Percentiles rank a stretch among this genome's conserved stretches.
phyloP scores from a whole-genome alignment of 1,140 invertebrate genomes.

The Kradibia gibbosae region DNA sequence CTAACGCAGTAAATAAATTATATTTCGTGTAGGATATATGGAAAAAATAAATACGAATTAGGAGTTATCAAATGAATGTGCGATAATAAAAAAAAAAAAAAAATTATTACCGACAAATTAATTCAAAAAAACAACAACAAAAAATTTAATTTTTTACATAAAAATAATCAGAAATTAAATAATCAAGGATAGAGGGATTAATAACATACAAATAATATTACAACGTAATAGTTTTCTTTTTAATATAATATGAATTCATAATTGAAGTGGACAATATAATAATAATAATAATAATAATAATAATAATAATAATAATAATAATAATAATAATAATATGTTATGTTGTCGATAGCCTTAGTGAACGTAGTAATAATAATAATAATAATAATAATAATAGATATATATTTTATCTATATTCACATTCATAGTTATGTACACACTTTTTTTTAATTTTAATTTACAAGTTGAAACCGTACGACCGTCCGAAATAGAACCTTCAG shows the following conservation, averaged over 20 bases:
- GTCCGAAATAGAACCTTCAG: constrained; percentile 64
- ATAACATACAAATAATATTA: constrained; percentile 57
- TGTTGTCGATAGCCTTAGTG: constrained; percentile 51
- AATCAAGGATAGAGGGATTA: constrained; percentile 1
- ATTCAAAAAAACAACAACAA: too few relatives aligned
- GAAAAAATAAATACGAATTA: too few relatives aligned
- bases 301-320: constrained; percentile 25
- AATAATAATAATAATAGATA: constrained; percentile 68
- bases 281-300: constrained; percentile 60
- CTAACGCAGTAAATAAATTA: too few relatives aligned
- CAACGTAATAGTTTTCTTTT: constrained; percentile 71
- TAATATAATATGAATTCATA: constrained; percentile 72
- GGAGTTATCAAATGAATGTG: too few relatives aligned
- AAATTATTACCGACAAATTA: too few relatives aligned
- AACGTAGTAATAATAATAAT: constrained; percentile 47
- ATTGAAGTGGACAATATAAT: constrained; percentile 72
- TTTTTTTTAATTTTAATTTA: constrained; percentile 65
- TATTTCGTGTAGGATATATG: too few relatives aligned
- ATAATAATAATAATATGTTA: constrained; percentile 47
- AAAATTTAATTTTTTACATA: too few relatives aligned
- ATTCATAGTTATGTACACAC: constrained; percentile 71
- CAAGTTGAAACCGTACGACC: constrained; percentile 67
- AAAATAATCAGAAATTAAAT: neutral
- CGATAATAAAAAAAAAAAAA: too few relatives aligned
- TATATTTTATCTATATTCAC: constrained; percentile 72